A percentile compares a stretch with the other conserved stretches of the same genome.
Conservation (phyloP, 2,113 vertebrate species). For the Hydrochoerus hydrochaeris region DNA sequence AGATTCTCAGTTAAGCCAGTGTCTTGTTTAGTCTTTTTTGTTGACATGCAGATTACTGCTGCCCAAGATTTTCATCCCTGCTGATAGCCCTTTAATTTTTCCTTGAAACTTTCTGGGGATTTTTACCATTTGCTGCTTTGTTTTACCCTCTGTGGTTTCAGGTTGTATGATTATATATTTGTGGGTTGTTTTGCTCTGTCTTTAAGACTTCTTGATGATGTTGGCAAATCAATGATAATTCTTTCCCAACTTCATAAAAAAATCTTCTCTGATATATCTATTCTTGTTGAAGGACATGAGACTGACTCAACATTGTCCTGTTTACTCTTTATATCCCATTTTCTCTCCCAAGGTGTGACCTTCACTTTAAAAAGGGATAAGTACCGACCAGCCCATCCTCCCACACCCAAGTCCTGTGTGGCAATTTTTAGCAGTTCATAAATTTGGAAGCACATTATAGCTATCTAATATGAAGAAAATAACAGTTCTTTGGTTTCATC, state of each 20-base stretch:
- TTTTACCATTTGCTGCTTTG: conserved; percentile 48
- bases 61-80: neutral
- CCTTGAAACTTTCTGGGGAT: neutral
- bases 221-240: conserved; percentile 27
- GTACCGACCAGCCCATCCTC: neutral
- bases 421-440: neutral
- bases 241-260: conserved; percentile 33
- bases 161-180: neutral
- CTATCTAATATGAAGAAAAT: neutral
- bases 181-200: neutral
- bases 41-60: neutral
- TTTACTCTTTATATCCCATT: neutral
- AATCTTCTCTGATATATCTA: neutral
- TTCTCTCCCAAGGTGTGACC: neutral
- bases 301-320: neutral
- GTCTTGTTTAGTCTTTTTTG: neutral
- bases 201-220: conserved; percentile 31
- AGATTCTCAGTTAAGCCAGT: neutral
- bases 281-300: neutral
- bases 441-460: neutral
- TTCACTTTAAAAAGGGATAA: neutral
- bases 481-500: neutral
- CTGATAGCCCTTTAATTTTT: conserved; percentile 30
- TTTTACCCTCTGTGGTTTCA: neutral
- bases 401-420: neutral